These are phyloP conservation scores for Lutraria rhynchaena DNA, from an alignment of 1,140 invertebrate genomes.

Conservation along the genomic window DNA sequence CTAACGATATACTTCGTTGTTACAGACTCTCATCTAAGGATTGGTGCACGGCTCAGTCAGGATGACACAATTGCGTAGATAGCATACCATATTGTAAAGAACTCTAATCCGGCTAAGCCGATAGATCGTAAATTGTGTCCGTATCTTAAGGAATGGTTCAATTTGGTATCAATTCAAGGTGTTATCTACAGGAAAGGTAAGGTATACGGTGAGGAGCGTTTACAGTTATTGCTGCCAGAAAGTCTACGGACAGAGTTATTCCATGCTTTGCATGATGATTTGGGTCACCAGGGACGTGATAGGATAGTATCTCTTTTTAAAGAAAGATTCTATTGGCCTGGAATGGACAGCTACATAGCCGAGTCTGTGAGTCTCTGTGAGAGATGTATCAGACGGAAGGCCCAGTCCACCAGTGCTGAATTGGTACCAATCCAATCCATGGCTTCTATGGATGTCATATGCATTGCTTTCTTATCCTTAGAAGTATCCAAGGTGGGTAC, in stretches of 20 bases:
- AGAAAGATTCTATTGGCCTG: conserved; percentile 13
- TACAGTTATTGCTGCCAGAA: not conserved
- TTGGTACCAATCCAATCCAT: conserved; percentile 29
- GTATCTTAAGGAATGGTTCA: not conserved
- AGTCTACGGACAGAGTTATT: not conserved
- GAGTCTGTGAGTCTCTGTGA: not conserved
- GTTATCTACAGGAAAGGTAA: not conserved
- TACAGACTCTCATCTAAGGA: not conserved
- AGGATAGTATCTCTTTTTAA: conserved; percentile 19
- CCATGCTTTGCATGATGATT: not conserved
- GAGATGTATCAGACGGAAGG: conserved; percentile 21
- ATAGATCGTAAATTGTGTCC: not conserved
- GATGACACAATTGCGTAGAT: not conserved
- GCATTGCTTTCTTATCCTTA: conserved; percentile 45
- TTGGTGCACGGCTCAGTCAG: not conserved
- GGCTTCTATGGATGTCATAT: conserved; percentile 43
- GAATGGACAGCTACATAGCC: not conserved
- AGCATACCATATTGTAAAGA: not conserved
- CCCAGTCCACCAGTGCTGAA: not conserved
- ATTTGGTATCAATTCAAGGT: not conserved
- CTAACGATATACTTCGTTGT: not conserved
- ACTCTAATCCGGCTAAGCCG: not conserved
- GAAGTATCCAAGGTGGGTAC: conserved; percentile 40
- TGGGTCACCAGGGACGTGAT: conserved; percentile 9
- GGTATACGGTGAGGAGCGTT: not conserved